A percentile compares a stretch with the other conserved stretches of the same genome.
phyloP scores from a whole-genome alignment of 1,140 invertebrate species.

The Drosophila pseudoobscura region DNA sequence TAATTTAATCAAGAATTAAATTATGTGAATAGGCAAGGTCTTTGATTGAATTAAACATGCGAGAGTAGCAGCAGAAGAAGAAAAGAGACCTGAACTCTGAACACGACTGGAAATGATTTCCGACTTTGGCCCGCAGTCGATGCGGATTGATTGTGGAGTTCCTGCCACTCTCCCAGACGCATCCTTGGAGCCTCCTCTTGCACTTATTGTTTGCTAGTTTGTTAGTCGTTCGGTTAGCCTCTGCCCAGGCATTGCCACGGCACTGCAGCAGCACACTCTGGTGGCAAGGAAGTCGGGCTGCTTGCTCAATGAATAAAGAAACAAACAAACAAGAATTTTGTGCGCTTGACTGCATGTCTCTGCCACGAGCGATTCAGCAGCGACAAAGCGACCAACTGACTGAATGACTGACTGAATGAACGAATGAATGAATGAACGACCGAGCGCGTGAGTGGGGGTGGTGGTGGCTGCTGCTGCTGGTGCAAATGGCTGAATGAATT shows the following conservation, averaged over 20 bases:
- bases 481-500: constrained; percentile 80
- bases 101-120: constrained; percentile 33
- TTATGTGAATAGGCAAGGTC: constrained; percentile 26
- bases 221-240: constrained; percentile 53
- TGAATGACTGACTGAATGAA: constrained; percentile 29
- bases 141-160: constrained; percentile 36
- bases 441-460: constrained; percentile 21
- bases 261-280: no score
- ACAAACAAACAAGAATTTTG: constrained; percentile 79
- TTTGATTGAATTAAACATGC: constrained; percentile 47
- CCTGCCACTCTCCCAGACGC: not conserved
- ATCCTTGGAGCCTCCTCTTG: constrained; percentile 2
- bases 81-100: not conserved
- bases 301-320: constrained; percentile 76
- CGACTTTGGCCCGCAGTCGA: constrained; percentile 6
- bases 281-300: constrained; percentile 34
- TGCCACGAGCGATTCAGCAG: constrained; percentile 40
- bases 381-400: constrained; percentile 10
- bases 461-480: constrained; percentile 20
- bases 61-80: not conserved
- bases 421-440: constrained; percentile 22
- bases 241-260: constrained; percentile 18
- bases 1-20: constrained; percentile 48
- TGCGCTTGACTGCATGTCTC: constrained; percentile 75
- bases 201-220: constrained; percentile 71